These are phyloP conservation scores for Gallinago jamesoni DNA, from an alignment of 2,113 vertebrate species.

Conservation along the genomic window DNA sequence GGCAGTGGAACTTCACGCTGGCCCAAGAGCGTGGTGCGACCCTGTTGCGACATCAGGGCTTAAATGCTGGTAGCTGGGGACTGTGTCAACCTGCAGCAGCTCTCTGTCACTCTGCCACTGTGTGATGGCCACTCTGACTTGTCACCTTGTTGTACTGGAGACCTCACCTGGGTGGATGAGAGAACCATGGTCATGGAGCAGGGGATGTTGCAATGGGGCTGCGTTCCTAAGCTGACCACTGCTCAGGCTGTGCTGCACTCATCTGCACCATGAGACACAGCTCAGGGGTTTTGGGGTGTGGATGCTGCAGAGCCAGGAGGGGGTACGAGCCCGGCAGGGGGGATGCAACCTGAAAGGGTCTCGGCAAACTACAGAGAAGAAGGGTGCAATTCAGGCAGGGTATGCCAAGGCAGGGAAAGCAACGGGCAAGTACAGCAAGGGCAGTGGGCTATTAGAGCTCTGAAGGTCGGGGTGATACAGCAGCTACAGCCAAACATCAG, in stretches of 20 bases:
- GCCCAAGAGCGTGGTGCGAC: rapidly evolving
- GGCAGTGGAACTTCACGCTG: neutral
- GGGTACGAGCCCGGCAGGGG: neutral
- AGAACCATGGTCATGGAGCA: neutral
- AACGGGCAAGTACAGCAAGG: neutral
- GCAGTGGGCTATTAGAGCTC: neutral
- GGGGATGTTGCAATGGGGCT: neutral
- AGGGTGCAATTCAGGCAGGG: neutral
- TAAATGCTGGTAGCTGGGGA: neutral
- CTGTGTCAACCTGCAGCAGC: rapidly evolving
- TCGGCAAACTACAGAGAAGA: neutral
- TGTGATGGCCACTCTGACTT: neutral
- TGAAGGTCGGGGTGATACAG: neutral
- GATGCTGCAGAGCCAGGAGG: neutral
- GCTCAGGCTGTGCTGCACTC: neutral
- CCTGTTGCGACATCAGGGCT: neutral
- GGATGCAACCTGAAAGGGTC: neutral
- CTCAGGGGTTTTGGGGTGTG: neutral
- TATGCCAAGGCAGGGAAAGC: neutral
- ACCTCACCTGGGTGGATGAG: neutral
- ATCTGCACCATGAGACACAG: neutral
- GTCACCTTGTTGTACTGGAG: rapidly evolving
- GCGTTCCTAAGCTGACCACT: neutral
- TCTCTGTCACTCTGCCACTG: rapidly evolving
- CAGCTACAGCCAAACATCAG: neutral